These are phyloP conservation scores for Peromyscus polionotus DNA, from an alignment of 2,113 vertebrate species.

Conservation along the genomic window DNA sequence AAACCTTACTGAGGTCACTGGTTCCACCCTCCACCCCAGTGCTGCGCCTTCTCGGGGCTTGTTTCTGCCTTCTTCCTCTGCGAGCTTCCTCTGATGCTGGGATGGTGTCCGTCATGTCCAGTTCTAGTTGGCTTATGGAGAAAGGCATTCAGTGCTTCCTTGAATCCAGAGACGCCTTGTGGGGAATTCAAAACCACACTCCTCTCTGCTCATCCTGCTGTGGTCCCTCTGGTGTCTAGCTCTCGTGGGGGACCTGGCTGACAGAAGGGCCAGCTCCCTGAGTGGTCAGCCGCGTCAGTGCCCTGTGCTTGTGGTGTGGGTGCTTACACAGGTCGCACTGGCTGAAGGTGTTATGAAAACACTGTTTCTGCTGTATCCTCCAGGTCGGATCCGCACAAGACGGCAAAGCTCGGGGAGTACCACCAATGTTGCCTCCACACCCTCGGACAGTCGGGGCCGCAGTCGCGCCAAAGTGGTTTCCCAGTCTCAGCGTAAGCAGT, in stretches of 20 bases:
- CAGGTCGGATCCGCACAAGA: slow-evolving; percentile 97
- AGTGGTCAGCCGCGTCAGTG: not conserved
- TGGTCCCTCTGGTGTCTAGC: not conserved
- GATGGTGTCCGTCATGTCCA: not conserved
- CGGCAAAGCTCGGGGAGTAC: slow-evolving; percentile 96
- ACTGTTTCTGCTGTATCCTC: slow-evolving; percentile 53
- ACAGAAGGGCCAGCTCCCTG: not conserved
- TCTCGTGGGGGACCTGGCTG: not conserved
- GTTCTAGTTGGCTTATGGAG: not conserved
- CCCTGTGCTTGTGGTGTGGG: not conserved
- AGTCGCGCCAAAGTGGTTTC: slow-evolving; percentile 99
- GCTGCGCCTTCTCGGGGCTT: not conserved
- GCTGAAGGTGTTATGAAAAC: not conserved
- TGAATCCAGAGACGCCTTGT: slow-evolving; percentile 6
- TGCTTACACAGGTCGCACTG: not conserved
- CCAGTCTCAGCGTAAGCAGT: slow-evolving; percentile 97
- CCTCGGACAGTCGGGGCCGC: slow-evolving; percentile 95
- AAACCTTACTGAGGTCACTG: not conserved
- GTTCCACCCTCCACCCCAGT: not conserved
- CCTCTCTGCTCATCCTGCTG: not conserved
- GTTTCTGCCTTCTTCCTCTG: slow-evolving; percentile 45
- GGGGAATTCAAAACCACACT: not conserved
- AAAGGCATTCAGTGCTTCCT: not conserved
- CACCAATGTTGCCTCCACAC: slow-evolving; percentile 88
- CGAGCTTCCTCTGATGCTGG: not conserved